Conservation (phyloP, 2,888 invertebrate genomes). For the Smittia sp. region DNA sequence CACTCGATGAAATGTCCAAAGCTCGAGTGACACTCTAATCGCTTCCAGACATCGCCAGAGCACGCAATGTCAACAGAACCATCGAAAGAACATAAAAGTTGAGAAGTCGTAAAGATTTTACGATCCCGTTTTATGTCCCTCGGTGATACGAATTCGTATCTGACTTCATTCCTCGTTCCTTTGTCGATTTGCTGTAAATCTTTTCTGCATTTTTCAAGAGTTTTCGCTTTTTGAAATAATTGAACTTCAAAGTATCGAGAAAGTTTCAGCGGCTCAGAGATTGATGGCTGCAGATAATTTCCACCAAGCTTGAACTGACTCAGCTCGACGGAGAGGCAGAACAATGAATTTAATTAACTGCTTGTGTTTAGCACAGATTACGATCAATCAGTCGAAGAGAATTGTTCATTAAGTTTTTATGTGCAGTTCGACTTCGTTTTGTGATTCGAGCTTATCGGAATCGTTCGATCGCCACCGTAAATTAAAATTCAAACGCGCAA, state of each 20-base stretch:
- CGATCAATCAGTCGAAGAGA: constrained; percentile 28
- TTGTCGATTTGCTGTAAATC: too few species aligned
- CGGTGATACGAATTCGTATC: too few species aligned
- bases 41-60: neutral
- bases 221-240: too few species aligned
- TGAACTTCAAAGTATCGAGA: too few species aligned
- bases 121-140: neutral
- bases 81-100: neutral
- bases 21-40: neutral
- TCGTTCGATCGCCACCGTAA: constrained; percentile 33
- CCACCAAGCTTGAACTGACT: too few species aligned
- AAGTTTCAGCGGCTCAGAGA: neutral
- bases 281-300: neutral
- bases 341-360: constrained; percentile 36
- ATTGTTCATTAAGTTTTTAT: constrained; percentile 26
- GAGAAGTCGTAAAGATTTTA: neutral
- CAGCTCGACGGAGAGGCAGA: too few species aligned
- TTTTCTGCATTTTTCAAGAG: too few species aligned
- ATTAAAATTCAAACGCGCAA: constrained; percentile 10
- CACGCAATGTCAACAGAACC: neutral
- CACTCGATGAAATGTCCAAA: neutral
- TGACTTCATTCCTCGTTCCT: too few species aligned
- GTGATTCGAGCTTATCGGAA: constrained; percentile 7
- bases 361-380: constrained; percentile 35
- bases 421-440: neutral